Evolutionary conservation across 2,113 vertebrate species (phyloP), one percentile per base, ranked within the genome.

Genomic region (Eupsittula cactorum): DNA sequence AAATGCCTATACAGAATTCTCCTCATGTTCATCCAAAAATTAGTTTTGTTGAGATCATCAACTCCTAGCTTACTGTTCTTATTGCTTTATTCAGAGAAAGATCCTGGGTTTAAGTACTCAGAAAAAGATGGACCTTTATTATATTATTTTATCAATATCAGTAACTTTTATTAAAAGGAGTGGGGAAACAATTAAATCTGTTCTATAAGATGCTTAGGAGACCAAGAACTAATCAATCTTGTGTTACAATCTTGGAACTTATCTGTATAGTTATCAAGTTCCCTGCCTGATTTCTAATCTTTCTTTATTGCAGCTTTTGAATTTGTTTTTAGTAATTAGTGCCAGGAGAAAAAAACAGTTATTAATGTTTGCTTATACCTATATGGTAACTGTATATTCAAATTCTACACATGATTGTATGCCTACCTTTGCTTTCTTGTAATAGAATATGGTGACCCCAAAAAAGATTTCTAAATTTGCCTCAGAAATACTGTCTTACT

Each of bases 121-220:
- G 68, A 76, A 86, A 53, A 92, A 91, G 68, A 69, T 50, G 37
- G 86, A 88, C 47, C 53, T 94, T 92, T 73, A 91, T 79, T 69
- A 64, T 78, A 69, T 94, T 74, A 91, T 96, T 91, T 97, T 93
- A 90, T 67, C 25, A 7, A 68, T 71, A 27, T 77, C 41, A 70
- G 55, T 87, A 47, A 24, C 50, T 97, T 73, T 93, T 86, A 71
- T 69, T 84, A 79, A 88, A 92, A 84, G 37, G 49, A 89, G 41
- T 19, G 31, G 52, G 47, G 52, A 57, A n/a, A 60, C 29, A 70
- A 60, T 44, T 79, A 85, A 77, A 60, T 39, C 62, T 92, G 10
- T 64, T 29, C n/a, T 75, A 9, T 52, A 27, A 90, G 53, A 70
- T 69, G 10, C 52, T 62, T 76, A 44, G 63, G 31, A 53, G 53